Evolutionary conservation across 2,888 invertebrate species (phyloP), one percentile per base, ranked within the genome.

Genomic region (Belgica antarctica): DNA sequence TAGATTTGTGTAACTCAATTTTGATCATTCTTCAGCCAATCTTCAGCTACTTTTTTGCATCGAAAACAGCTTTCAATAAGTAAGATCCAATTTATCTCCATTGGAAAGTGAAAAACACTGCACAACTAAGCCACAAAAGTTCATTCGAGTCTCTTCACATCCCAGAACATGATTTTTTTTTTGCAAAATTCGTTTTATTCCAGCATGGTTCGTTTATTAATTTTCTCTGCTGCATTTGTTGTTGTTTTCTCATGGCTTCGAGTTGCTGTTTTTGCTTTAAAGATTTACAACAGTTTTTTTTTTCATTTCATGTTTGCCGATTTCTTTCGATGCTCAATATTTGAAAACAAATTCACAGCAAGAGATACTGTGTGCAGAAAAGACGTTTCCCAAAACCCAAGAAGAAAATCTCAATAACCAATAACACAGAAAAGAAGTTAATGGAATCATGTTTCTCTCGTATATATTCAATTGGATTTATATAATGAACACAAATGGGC

Each of bases 121-220:
- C 17, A 22, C 2, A 52, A 52, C 2, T 8, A 52, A 52, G n/a
- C n/a, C n/a, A 17, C n/a, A 17, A 52, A 46, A 46, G 10, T 46
- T 15, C 34, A 34, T 34, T 8, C 34, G 41, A 41, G 15, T n/a
- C 41, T 41, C 10, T 31, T 31, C 10, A 31, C 31, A 31, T 7
- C 41, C 41, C n/a, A n/a, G 41, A 41, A 41, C n/a, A 5, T n/a
- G n/a, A n/a, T n/a, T n/a, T n/a, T 41, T 2, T 10, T 10, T 41
- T 41, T 10, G 41, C 41, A 15, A 41, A n/a, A 41, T 41, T n/a
- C n/a, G 15, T 41, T 41, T 41, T n/a, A 41, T 41, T 15, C 41
- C n/a, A 41, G 10, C 62, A 62, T 34, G 62, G 63, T 63, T 63
- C 63, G 41, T 25, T 66, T 66, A 66, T 46, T 47, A 28, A 66